These are phyloP conservation scores for Acromyrmex echinatior DNA, from an alignment of 1,140 invertebrate genomes.

Conservation along the genomic window DNA sequence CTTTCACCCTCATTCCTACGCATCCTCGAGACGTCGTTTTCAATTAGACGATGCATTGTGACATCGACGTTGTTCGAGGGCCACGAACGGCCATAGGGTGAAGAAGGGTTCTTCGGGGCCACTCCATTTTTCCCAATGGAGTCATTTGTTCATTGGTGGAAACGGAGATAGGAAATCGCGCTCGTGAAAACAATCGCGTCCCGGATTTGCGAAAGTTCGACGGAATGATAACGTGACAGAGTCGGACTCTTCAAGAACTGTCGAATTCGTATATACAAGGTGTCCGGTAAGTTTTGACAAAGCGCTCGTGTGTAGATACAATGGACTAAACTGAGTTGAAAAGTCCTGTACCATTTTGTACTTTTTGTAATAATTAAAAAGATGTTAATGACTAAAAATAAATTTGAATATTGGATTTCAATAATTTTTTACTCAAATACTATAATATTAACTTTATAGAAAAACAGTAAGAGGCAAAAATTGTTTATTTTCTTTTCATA, in stretches of 20 bases:
- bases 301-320: no score
- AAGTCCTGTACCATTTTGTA: no score
- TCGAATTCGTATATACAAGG: no score
- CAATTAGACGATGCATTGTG: conserved; percentile 74
- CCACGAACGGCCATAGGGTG: conserved; percentile 6
- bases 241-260: not conserved
- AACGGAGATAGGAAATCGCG: conserved; percentile 63
- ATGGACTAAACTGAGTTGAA: no score
- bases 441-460: no score
- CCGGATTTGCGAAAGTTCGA: conserved; percentile 41
- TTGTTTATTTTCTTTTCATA: no score
- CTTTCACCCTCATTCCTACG: conserved; percentile 28
- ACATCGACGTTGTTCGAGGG: not conserved
- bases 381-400: no score
- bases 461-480: no score
- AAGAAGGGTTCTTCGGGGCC: conserved; percentile 58
- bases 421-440: no score
- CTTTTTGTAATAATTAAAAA: no score
- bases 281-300: no score
- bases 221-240: not conserved
- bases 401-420: no score
- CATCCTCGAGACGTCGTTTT: conserved; percentile 63
- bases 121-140: conserved; percentile 63
- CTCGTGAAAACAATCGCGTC: conserved; percentile 63
- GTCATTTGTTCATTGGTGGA: conserved; percentile 50